These are phyloP conservation scores for Syrphus vitripennis DNA, from an alignment of 2,888 invertebrate species.

Conservation along the genomic window DNA sequence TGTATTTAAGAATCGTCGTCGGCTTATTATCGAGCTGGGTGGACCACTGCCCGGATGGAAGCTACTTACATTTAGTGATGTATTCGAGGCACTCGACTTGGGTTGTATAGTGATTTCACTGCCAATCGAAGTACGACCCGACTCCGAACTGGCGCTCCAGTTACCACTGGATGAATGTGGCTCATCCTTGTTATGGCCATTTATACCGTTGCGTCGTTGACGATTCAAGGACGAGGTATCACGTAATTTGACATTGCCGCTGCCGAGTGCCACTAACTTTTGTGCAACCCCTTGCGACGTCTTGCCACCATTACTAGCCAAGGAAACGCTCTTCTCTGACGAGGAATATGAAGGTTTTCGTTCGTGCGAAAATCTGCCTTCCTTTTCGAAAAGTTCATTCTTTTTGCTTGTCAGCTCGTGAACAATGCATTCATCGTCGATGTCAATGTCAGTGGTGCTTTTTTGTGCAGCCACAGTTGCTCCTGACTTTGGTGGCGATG, in stretches of 20 bases:
- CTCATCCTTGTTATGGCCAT: constrained; percentile 86
- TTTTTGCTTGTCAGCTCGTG: constrained; percentile 85
- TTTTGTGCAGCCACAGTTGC: background rate
- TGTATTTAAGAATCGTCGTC: constrained; percentile 86
- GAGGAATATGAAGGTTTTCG: constrained; percentile 91
- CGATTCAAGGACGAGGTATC: constrained; percentile 88
- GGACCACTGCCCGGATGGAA: constrained; percentile 82
- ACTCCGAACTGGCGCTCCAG: constrained; percentile 96
- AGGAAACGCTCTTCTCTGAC: constrained; percentile 86
- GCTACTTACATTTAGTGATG: constrained; percentile 85
- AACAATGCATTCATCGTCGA: constrained; percentile 84
- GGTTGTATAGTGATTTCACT: constrained; percentile 89
- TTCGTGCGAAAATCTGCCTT: constrained; percentile 87
- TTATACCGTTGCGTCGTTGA: constrained; percentile 84
- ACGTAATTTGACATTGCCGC: constrained; percentile 86
- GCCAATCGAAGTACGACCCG: constrained; percentile 91
- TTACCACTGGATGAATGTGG: constrained; percentile 95
- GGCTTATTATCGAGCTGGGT: constrained; percentile 87
- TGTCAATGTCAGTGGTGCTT: constrained; percentile 80
- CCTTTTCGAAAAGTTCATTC: constrained; percentile 83
- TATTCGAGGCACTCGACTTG: constrained; percentile 87
- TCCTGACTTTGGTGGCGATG: constrained; percentile 44
- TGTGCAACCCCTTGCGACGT: constrained; percentile 80
- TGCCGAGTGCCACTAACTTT: constrained; percentile 75
- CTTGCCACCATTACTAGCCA: constrained; percentile 81